phyloP scores from a whole-genome alignment of 2,888 invertebrate species.

The Taenaris catops region DNA sequence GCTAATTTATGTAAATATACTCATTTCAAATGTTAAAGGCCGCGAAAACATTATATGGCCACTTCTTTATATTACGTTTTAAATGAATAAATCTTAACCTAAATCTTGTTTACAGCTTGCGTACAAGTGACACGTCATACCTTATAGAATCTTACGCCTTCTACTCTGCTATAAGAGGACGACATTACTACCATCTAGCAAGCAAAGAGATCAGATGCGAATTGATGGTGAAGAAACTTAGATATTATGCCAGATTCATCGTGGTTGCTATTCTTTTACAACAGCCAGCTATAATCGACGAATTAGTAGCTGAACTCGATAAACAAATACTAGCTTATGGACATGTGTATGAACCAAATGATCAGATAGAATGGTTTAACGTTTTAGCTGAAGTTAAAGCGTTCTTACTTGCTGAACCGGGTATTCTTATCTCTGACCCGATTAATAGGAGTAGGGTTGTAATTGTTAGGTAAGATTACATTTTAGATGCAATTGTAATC shows the following conservation, averaged over 20 bases:
- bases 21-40: too few species aligned
- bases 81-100: too few species aligned
- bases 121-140: conserved; percentile 98
- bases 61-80: too few species aligned
- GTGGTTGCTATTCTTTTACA: conserved; percentile 96
- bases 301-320: conserved; percentile 94
- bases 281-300: conserved; percentile 95
- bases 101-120: conserved; percentile 82
- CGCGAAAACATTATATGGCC: too few species aligned
- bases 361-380: conserved; percentile 96
- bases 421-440: conserved; percentile 92
- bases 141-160: conserved; percentile 97
- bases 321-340: conserved; percentile 97
- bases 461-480: conserved; percentile 85
- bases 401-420: conserved; percentile 95
- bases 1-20: too few species aligned
- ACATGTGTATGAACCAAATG: conserved; percentile 97
- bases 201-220: conserved; percentile 96
- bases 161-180: conserved; percentile 95
- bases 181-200: conserved; percentile 96
- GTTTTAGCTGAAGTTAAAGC: conserved; percentile 97
- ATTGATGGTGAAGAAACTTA: conserved; percentile 96
- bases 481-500: too few species aligned
- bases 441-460: conserved; percentile 92
- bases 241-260: conserved; percentile 97